Conservation (phyloP, 1,140 invertebrate genomes). For the Orius insidiosus region DNA sequence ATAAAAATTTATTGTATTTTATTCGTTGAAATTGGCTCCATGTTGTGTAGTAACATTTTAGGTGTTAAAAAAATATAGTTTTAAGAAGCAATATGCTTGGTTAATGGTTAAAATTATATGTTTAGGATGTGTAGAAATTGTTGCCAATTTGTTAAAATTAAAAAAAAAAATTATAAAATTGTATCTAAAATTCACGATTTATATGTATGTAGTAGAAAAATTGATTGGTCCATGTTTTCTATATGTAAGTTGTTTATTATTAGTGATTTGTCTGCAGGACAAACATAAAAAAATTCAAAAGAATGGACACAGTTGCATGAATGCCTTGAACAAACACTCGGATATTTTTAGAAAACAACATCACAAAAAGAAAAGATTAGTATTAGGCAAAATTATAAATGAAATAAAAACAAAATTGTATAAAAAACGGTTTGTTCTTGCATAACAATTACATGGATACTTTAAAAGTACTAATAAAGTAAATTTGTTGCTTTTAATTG, state of each 20-base stretch:
- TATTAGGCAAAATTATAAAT: conserved; percentile 9
- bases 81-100: conserved; percentile 17
- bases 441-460: conserved; percentile 18
- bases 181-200: conserved; percentile 16
- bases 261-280: conserved; percentile 12
- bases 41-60: conserved; percentile 16
- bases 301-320: conserved; percentile 13
- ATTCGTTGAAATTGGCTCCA: conserved; percentile 10
- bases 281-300: conserved; percentile 10
- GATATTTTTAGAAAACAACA: conserved; percentile 16
- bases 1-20: conserved; percentile 4
- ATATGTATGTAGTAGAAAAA: conserved; percentile 17
- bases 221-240: conserved; percentile 18
- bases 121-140: conserved; percentile 19
- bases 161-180: conserved; percentile 14
- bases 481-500: conserved; percentile 16
- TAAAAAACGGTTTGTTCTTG: conserved; percentile 16
- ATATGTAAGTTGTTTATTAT: conserved; percentile 14
- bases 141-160: conserved; percentile 17
- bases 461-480: conserved; percentile 18
- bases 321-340: conserved; percentile 15
- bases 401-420: conserved; percentile 5
- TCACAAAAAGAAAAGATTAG: conserved; percentile 12
- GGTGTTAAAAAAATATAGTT: conserved; percentile 15
- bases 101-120: conserved; percentile 17